phyloP scores from a whole-genome alignment of 2,888 invertebrate genomes.

The Drosophila nr. medialis region DNA sequence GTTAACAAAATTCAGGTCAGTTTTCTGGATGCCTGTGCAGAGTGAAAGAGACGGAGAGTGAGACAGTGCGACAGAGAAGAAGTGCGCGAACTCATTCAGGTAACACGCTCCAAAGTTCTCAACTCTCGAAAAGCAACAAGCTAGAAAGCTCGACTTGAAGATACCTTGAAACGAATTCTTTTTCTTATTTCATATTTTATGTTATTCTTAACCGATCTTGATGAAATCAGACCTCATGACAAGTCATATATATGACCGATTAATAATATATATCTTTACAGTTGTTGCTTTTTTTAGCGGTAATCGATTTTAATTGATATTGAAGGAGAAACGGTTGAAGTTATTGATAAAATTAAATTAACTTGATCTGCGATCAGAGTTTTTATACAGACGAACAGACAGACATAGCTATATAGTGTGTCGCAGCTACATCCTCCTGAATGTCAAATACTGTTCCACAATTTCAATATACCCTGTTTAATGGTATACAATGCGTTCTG shows the following conservation, averaged over 20 bases:
- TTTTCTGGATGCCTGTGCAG: not conserved
- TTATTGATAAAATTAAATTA: not conserved
- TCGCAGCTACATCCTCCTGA: not conserved
- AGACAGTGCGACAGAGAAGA: not conserved
- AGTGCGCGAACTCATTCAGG: not conserved
- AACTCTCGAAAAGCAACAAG: slow-evolving; percentile 1
- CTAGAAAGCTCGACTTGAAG: not conserved
- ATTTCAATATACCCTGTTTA: not conserved
- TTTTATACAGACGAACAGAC: not conserved
- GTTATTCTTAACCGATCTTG: not conserved
- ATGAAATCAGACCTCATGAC: not conserved
- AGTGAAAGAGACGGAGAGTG: not conserved
- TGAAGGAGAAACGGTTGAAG: not conserved
- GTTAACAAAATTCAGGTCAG: slow-evolving; percentile 69
- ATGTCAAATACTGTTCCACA: not conserved
- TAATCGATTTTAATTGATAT: not conserved
- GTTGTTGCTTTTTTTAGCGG: not conserved
- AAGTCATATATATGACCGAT: not conserved
- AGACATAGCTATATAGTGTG: not conserved
- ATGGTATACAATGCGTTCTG: not conserved
- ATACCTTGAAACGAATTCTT: not conserved
- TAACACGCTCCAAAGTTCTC: slow-evolving; percentile 1
- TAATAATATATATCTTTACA: not conserved
- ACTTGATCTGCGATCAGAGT: not conserved
- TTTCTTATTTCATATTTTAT: not conserved